A percentile compares a stretch with the other conserved stretches of the same genome.
Evolutionary conservation across 2,888 invertebrate genomes (phyloP).

Genomic region (Hydroisotoma schaefferi): DNA sequence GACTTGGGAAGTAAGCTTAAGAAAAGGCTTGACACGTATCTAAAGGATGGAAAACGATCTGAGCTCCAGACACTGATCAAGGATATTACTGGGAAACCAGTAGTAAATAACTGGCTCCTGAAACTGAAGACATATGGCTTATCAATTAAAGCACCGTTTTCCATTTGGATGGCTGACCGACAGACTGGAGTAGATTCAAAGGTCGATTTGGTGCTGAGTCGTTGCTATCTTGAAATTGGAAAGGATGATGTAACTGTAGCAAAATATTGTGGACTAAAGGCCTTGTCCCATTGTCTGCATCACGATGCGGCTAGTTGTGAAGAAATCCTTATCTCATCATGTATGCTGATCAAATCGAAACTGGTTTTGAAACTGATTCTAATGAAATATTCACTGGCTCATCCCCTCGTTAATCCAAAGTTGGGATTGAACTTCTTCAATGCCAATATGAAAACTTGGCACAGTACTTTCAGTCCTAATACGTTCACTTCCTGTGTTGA

Average conservation of each 20-base stretch:
- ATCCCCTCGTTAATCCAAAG: constrained; percentile 23
- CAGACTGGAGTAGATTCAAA: constrained; percentile 1
- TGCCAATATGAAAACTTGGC: constrained; percentile 1
- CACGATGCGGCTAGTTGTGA: not conserved
- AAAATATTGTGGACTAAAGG: constrained; percentile 16
- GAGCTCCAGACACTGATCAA: constrained; percentile 6
- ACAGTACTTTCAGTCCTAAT: not conserved
- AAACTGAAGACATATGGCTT: constrained; percentile 1
- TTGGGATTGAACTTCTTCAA: constrained; percentile 27
- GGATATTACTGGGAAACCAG: not conserved
- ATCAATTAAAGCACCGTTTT: constrained; percentile 1
- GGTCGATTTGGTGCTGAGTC: constrained; percentile 3
- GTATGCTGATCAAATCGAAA: constrained; percentile 29
- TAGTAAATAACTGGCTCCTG: constrained; percentile 2
- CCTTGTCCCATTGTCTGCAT: constrained; percentile 7
- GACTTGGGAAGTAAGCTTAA: constrained; percentile 7
- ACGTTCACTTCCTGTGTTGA: constrained; percentile 18
- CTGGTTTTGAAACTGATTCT: constrained; percentile 20
- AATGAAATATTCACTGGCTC: constrained; percentile 8
- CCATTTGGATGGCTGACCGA: constrained; percentile 1
- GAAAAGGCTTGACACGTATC: not conserved
- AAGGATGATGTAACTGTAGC: no score
- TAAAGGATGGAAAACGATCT: not conserved
- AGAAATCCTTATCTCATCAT: constrained; percentile 24
- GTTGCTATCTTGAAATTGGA: constrained; percentile 15